phyloP scores from a whole-genome alignment of 2,113 vertebrate species.

The Eleginops maclovinus region DNA sequence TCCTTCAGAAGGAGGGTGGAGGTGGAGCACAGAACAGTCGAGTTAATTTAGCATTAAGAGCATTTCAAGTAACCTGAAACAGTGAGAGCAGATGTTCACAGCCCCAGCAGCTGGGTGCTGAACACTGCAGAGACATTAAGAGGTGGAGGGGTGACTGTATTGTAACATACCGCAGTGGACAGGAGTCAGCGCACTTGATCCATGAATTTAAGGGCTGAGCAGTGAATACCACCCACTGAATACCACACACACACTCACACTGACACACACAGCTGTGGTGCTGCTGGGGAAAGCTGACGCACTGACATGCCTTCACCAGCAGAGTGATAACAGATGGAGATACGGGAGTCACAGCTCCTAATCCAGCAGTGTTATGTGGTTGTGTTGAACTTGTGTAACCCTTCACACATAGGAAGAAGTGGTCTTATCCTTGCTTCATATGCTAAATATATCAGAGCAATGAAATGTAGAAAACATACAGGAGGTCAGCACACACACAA shows the following conservation, averaged over 20 bases:
- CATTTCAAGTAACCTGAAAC: conserved; percentile 65
- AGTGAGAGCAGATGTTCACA: conserved; percentile 69
- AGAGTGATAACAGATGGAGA: conserved; percentile 75
- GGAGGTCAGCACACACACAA: neutral
- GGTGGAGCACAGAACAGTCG: conserved; percentile 29
- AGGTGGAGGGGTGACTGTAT: conserved; percentile 42
- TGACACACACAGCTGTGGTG: conserved; percentile 66
- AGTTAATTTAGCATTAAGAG: conserved; percentile 73
- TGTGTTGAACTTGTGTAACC: conserved; percentile 46
- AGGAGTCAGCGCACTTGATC: conserved; percentile 79
- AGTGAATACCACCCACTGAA: conserved; percentile 80
- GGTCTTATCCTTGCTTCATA: conserved; percentile 44
- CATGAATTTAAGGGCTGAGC: conserved; percentile 67
- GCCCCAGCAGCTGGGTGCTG: conserved; percentile 55
- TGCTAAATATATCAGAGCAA: conserved; percentile 21
- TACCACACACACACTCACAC: conserved; percentile 63
- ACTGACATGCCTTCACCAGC: conserved; percentile 48
- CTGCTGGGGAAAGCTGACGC: conserved; percentile 29
- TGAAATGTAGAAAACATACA: neutral
- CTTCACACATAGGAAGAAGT: conserved; percentile 37
- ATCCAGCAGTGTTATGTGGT: conserved; percentile 47
- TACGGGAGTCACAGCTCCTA: conserved; percentile 31
- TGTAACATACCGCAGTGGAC: conserved; percentile 66
- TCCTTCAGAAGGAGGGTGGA: conserved; percentile 36
- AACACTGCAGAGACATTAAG: conserved; percentile 44